Percentiles rank a stretch among this genome's conserved stretches.
Conservation (phyloP, 2,113 vertebrate genomes). For the Craseonycteris thonglongyai region DNA sequence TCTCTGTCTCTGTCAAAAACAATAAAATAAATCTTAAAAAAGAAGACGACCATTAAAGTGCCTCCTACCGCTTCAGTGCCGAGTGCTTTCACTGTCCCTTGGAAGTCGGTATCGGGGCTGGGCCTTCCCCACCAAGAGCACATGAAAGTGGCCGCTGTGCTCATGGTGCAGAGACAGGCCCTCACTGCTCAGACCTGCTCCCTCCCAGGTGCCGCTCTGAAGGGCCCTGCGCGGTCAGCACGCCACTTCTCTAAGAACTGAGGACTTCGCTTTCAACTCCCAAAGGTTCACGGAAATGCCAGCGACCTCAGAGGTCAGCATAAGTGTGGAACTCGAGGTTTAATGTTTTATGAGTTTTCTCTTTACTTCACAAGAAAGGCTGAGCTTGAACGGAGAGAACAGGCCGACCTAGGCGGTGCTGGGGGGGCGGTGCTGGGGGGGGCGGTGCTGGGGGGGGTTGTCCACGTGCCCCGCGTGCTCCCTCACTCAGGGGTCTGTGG, state of each 20-base stretch:
- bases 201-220: constrained; percentile 31
- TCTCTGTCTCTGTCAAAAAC: no score
- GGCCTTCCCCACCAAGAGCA: constrained; percentile 67
- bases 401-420: neutral
- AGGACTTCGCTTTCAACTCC: constrained; percentile 73
- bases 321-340: constrained; percentile 13
- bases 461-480: neutral
- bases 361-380: neutral
- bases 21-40: no score
- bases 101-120: constrained; percentile 58
- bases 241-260: constrained; percentile 60
- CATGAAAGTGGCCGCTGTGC: constrained; percentile 49
- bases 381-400: neutral
- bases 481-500: rapidly evolving
- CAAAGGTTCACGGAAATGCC: constrained; percentile 69
- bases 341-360: constrained; percentile 68
- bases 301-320: constrained; percentile 42
- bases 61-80: constrained; percentile 24
- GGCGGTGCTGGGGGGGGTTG: no score
- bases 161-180: neutral
- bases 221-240: constrained; percentile 56
- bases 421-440: neutral
- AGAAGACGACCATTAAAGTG: constrained; percentile 74
- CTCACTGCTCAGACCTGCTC: constrained; percentile 29
- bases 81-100: constrained; percentile 50